Conservation (phyloP, 2,113 vertebrate genomes). For the Xiphophorus hellerii region DNA sequence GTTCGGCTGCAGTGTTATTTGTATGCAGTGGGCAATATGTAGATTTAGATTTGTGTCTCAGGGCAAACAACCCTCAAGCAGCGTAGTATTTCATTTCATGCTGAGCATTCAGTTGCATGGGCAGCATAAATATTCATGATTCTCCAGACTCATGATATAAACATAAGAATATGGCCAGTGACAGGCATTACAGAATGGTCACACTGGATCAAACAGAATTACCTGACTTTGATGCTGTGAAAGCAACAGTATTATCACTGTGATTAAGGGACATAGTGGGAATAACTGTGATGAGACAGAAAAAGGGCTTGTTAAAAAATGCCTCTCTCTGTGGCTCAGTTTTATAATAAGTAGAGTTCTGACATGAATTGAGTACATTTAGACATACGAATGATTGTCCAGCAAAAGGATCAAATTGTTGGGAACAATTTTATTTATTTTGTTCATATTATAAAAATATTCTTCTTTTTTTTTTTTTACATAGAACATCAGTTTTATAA, state of each 20-base stretch:
- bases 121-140: conserved; percentile 77
- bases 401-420: background rate
- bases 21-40: conserved; percentile 70
- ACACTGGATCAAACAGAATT: conserved; percentile 75
- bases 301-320: conserved; percentile 43
- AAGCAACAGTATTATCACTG: conserved; percentile 54
- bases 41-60: conserved; percentile 74
- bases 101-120: conserved; percentile 64
- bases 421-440: background rate
- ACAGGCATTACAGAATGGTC: conserved; percentile 71
- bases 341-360: conserved; percentile 3
- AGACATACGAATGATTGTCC: background rate
- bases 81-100: conserved; percentile 68
- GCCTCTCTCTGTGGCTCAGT: conserved; percentile 5
- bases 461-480: no score
- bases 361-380: background rate
- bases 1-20: conserved; percentile 58
- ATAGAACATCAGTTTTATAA: background rate
- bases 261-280: conserved; percentile 53
- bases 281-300: conserved; percentile 31
- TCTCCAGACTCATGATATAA: conserved; percentile 69
- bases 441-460: background rate
- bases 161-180: conserved; percentile 74
- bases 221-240: conserved; percentile 69
- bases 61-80: conserved; percentile 69